These are phyloP conservation scores for Eriocheir sinensis DNA, from an alignment of 1,140 invertebrate species.

Conservation along the genomic window DNA sequence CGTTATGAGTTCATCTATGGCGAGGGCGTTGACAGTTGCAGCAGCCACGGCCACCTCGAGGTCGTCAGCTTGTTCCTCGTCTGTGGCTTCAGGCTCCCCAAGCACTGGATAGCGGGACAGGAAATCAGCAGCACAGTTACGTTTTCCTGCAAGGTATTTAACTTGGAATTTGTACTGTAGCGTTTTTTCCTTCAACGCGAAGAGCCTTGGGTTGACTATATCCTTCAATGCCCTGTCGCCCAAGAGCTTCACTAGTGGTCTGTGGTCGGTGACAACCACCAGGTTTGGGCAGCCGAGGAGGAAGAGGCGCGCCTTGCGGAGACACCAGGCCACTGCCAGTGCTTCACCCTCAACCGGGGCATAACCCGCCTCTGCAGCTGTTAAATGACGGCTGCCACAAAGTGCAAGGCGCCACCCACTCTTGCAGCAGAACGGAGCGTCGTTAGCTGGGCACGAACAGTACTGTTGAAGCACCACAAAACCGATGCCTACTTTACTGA, in stretches of 20 bases:
- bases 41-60: background rate
- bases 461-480: slow-evolving; percentile 1
- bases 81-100: background rate
- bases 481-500: background rate
- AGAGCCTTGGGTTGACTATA: background rate
- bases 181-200: background rate
- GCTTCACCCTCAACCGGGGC: background rate
- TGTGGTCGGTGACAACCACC: background rate
- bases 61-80: background rate
- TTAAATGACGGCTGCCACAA: background rate
- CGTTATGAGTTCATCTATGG: too few relatives aligned
- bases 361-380: background rate
- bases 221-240: background rate
- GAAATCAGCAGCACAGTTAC: background rate
- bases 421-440: background rate
- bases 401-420: background rate
- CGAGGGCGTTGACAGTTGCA: background rate
- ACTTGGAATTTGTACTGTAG: background rate
- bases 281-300: slow-evolving; percentile 12
- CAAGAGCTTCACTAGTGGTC: background rate
- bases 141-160: too few relatives aligned
- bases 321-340: background rate
- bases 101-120: background rate
- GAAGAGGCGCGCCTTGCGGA: background rate
- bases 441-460: background rate